Conservation (phyloP, 1,140 invertebrate species). For the Agrypnia vestita region DNA sequence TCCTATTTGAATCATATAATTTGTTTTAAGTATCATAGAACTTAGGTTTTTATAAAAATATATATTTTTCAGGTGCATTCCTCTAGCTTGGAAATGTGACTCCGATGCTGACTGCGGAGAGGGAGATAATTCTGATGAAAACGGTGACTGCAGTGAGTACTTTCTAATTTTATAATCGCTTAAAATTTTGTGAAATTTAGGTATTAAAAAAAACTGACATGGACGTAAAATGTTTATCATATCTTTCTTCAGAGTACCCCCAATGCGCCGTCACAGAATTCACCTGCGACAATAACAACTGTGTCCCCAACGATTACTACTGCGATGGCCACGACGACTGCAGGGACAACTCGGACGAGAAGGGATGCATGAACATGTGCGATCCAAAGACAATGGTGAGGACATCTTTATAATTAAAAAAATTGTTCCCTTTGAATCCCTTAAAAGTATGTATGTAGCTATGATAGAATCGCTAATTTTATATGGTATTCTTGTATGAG, state of each 20-base stretch:
- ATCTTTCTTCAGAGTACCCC: slow-evolving; percentile 71
- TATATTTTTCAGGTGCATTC: slow-evolving; percentile 76
- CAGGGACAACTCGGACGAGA: slow-evolving; percentile 80
- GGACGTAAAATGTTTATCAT: background rate
- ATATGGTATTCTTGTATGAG: too few relatives aligned
- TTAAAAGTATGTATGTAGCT: too few relatives aligned
- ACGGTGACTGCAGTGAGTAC: slow-evolving; percentile 64
- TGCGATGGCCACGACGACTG: slow-evolving; percentile 85
- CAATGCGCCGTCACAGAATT: slow-evolving; percentile 80
- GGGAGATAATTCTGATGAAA: slow-evolving; percentile 76
- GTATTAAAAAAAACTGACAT: too few relatives aligned
- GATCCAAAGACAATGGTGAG: slow-evolving; percentile 54
- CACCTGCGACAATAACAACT: slow-evolving; percentile 80
- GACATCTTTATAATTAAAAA: too few relatives aligned
- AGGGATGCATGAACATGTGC: slow-evolving; percentile 59
- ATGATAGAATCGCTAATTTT: too few relatives aligned
- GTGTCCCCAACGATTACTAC: slow-evolving; percentile 80
- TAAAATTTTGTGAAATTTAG: background rate
- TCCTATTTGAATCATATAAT: too few relatives aligned
- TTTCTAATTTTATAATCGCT: background rate
- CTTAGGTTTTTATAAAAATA: slow-evolving; percentile 73
- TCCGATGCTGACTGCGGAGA: slow-evolving; percentile 78
- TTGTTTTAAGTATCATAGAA: too few relatives aligned
- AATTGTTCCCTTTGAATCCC: too few relatives aligned
- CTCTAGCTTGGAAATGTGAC: slow-evolving; percentile 83